Conservation (phyloP, 2,113 vertebrate species). For the Spea multiplicata region DNA sequence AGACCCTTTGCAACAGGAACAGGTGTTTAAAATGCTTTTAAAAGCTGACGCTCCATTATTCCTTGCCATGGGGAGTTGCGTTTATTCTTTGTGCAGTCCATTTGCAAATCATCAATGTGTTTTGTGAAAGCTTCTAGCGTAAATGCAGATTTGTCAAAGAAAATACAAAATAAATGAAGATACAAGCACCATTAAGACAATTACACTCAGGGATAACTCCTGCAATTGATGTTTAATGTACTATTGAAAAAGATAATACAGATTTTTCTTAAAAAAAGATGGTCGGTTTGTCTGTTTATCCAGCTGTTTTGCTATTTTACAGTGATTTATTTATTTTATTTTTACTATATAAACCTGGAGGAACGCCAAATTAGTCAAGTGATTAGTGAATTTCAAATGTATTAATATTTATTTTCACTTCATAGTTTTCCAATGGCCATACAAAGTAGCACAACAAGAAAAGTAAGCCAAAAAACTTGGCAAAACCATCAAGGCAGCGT, state of each 20-base stretch:
- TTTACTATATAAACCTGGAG: no score
- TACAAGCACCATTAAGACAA: background rate
- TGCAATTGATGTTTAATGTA: background rate
- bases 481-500: no score
- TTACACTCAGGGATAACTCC: background rate
- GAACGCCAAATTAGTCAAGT: no score
- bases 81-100: background rate
- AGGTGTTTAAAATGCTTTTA: constrained; percentile 8
- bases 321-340: no score
- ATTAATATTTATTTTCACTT: no score
- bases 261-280: background rate
- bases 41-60: background rate
- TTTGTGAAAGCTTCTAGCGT: background rate
- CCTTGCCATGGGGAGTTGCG: background rate
- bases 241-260: background rate
- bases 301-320: background rate
- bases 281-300: background rate
- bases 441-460: no score
- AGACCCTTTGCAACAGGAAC: constrained; percentile 3
- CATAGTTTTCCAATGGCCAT: no score
- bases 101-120: background rate
- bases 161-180: background rate
- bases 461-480: no score
- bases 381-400: no score
- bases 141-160: background rate